Conservation (phyloP, 2,888 invertebrate species). For the Acanthopleura granulata region DNA sequence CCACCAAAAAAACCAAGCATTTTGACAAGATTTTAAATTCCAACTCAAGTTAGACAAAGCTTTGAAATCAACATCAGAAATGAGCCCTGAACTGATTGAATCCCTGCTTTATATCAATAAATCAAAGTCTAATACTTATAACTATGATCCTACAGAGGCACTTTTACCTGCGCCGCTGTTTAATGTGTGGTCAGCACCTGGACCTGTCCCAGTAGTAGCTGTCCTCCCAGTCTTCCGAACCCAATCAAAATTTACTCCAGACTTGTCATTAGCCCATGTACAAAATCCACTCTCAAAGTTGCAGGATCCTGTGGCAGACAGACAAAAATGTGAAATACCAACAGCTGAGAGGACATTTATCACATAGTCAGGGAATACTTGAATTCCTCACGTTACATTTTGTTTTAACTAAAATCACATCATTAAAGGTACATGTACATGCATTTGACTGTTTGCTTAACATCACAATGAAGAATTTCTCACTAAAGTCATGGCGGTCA, state of each 20-base stretch:
- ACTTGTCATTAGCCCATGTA: slow-evolving; percentile 49
- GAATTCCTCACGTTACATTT: neutral
- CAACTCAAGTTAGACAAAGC: no score
- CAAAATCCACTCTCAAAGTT: slow-evolving; percentile 61
- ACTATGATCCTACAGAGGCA: neutral
- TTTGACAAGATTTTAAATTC: no score
- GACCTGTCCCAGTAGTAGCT: slow-evolving; percentile 44
- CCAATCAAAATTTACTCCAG: slow-evolving; percentile 62
- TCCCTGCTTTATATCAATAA: no score
- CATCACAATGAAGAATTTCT: no score
- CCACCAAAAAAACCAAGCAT: no score
- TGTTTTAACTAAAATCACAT: no score
- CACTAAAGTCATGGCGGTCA: no score
- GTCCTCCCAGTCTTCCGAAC: slow-evolving; percentile 49
- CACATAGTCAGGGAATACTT: neutral
- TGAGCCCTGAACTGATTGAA: no score
- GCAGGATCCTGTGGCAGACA: slow-evolving; percentile 48
- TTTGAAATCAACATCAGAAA: no score
- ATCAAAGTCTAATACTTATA: no score
- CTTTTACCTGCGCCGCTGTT: slow-evolving; percentile 36
- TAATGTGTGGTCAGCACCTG: slow-evolving; percentile 55
- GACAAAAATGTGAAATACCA: neutral
- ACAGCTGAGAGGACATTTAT: neutral
- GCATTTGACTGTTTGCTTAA: no score
- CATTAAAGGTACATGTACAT: no score